Base-by-base conservation (phyloP, 2,797 vertebrate genomes). In the Margarornis squamiger region DNA sequence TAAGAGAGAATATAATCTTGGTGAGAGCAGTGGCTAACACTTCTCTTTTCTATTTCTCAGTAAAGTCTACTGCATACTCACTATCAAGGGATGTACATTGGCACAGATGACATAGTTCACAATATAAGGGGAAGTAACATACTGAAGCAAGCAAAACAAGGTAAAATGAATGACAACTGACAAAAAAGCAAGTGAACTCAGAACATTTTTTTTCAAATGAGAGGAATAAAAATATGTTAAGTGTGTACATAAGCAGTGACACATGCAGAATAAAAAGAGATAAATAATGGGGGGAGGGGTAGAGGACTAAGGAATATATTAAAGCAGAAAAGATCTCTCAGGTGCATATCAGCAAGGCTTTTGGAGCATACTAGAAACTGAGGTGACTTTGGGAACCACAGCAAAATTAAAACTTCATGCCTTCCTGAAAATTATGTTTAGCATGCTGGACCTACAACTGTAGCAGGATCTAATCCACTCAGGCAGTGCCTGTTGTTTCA, bases 1-100 rank as follows among this genome's bases (percentile, higher is more conserved):
- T 98, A 98, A 98, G 97, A 97, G 93, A 97, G 96, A 97, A 96
- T 98, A 97, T 97, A 97, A 97, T 97, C 98, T 97, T 97, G 95
- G 96, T 97, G 97, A 98, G 96, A 97, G 97, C 97, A 97, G 97
- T 97, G 97, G 95, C 97, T 98, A 97, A 98, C 97, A 97, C 97
- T 97, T 98, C 92, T 96, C 97, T 95, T 96, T 97, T 96, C 97
- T 97, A 88, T 97, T 97, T 97, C 97, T 98, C 97, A 97, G 96
- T 97, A 85, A 98, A 98, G 97, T 97, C 97, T 97, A 96, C 95
- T 98, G 96, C 96, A 96, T 95, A 92, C 96, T 97, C 91, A 94
- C 93, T 90, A 90, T 87, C 96, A 97, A 96, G 88, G 95, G 92
- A 97, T 95, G 96, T 95, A 90, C 96, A 90, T 78, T 97, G 97